These are phyloP conservation scores for Copsychus sechellarum DNA, from an alignment of 2,113 vertebrate genomes.

Conservation along the genomic window DNA sequence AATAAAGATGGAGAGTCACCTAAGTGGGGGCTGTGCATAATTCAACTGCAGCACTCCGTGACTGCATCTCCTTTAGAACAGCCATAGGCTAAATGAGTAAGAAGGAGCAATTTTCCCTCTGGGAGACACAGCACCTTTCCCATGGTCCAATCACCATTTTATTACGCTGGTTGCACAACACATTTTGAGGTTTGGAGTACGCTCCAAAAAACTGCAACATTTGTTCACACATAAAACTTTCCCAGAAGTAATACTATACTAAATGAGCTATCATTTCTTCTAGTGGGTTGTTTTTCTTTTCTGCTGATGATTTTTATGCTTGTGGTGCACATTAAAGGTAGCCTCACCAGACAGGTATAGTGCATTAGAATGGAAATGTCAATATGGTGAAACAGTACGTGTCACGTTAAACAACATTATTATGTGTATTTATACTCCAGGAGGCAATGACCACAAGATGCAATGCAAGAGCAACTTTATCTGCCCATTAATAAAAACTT, in stretches of 20 bases:
- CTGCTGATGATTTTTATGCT: conserved; percentile 32
- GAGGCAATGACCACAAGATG: background rate
- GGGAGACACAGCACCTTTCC: background rate
- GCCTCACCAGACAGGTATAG: background rate
- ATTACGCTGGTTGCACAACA: background rate
- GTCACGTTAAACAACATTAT: conserved; percentile 31
- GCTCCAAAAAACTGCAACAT: background rate
- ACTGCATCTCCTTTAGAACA: background rate
- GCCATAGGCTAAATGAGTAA: background rate
- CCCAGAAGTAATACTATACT: conserved; percentile 2
- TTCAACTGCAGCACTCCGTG: background rate
- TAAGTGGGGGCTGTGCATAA: background rate
- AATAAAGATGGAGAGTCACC: background rate
- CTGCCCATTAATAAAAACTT: conserved; percentile 5
- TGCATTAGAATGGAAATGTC: conserved; percentile 48
- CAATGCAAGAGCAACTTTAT: background rate
- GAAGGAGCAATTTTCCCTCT: background rate
- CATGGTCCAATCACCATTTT: background rate
- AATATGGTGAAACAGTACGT: background rate
- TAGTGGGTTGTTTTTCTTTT: background rate
- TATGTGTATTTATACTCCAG: background rate
- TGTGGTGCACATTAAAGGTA: background rate
- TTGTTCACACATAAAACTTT: conserved; percentile 29
- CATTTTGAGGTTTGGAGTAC: background rate
- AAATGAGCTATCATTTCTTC: conserved; percentile 27